Conservation (phyloP, 1,140 invertebrate genomes). For the Drosophila pseudoobscura region DNA sequence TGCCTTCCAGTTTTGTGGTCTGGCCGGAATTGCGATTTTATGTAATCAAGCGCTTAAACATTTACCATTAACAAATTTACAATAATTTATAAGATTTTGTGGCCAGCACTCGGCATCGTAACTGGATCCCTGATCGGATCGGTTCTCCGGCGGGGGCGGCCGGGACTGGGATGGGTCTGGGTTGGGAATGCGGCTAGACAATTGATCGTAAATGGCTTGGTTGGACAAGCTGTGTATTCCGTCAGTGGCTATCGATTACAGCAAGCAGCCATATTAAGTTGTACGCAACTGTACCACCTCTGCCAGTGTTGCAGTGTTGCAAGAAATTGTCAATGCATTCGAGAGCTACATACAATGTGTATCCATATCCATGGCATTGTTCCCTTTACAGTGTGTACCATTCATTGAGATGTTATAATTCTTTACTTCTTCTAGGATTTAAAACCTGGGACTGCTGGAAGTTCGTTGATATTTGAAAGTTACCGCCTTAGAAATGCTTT, state of each 20-base stretch:
- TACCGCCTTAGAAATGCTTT: too few relatives aligned
- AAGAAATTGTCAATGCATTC: too few relatives aligned
- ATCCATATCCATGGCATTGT: too few relatives aligned
- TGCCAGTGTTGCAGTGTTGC: too few relatives aligned
- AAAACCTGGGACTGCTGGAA: too few relatives aligned
- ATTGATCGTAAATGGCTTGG: conserved; percentile 50
- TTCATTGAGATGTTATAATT: neutral
- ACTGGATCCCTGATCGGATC: conserved; percentile 20
- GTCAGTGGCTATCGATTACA: conserved; percentile 5
- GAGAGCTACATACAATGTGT: too few relatives aligned
- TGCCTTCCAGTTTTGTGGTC: conserved; percentile 9
- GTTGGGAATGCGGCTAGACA: conserved; percentile 27
- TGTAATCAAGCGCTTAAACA: conserved; percentile 65
- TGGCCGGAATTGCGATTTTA: conserved; percentile 29
- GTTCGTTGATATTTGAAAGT: too few relatives aligned
- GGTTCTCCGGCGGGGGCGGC: too few relatives aligned
- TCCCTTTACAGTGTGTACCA: too few relatives aligned
- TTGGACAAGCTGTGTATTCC: conserved; percentile 30
- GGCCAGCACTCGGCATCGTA: conserved; percentile 18
- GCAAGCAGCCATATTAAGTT: neutral
- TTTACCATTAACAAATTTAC: conserved; percentile 63
- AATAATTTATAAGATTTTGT: conserved; percentile 47
- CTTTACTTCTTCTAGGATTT: neutral
- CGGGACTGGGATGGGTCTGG: too few relatives aligned
- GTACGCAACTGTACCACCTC: conserved; percentile 20